These are phyloP conservation scores for Epizoanthus stellaris DNA, from an alignment of 92 coral and sea anemone genomes.

Conservation along the genomic window DNA sequence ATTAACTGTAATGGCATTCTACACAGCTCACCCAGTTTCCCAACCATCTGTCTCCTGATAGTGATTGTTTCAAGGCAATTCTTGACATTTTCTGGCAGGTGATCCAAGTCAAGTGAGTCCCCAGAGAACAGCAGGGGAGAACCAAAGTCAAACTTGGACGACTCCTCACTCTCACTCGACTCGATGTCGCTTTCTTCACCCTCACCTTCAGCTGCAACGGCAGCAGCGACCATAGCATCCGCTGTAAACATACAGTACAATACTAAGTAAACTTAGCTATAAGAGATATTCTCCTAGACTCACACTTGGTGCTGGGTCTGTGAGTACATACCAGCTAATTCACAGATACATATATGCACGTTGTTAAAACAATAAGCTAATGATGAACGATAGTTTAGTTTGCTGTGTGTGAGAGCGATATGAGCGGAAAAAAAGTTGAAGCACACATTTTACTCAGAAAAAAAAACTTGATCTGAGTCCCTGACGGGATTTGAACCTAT, in stretches of 20 bases:
- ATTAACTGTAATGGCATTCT: neutral
- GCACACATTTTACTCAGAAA: too few species aligned
- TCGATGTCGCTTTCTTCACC: conserved; percentile 36
- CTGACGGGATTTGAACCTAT: too few species aligned
- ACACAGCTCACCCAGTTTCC: conserved; percentile 86
- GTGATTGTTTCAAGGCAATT: conserved; percentile 85
- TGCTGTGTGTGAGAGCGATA: too few species aligned
- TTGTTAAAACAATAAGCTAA: too few species aligned
- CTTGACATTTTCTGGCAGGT: conserved; percentile 80
- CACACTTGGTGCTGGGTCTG: too few species aligned
- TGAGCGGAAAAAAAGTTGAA: too few species aligned
- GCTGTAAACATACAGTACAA: neutral
- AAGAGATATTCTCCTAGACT: too few species aligned
- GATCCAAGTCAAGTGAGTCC: conserved; percentile 86
- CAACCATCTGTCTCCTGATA: conserved; percentile 87
- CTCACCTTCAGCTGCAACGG: conserved; percentile 9
- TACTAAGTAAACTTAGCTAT: too few species aligned
- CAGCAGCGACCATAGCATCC: conserved; percentile 26
- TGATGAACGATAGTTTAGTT: too few species aligned
- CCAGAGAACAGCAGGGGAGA: conserved; percentile 88
- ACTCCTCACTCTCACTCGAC: conserved; percentile 55
- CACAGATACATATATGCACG: too few species aligned
- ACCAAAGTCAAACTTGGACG: conserved; percentile 87
- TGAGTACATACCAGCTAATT: too few species aligned
- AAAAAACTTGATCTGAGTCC: too few species aligned